Evolutionary conservation across 2,888 invertebrate species (phyloP).

Genomic region (Cotesia congregata): DNA sequence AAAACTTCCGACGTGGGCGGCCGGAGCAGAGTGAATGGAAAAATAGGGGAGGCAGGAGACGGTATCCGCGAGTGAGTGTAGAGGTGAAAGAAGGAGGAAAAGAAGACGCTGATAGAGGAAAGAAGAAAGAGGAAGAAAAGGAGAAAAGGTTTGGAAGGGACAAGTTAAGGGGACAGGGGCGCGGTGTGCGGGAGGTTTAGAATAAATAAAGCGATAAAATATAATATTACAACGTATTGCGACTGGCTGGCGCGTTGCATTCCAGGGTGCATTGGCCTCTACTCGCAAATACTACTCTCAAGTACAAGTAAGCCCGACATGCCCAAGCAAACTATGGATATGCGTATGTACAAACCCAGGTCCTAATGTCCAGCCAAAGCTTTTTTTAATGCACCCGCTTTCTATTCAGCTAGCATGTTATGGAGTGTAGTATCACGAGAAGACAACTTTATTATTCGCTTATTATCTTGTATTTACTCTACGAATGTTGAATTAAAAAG

Average conservation of each 20-base stretch:
- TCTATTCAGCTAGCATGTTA: neutral
- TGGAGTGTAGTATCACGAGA: too few relatives aligned
- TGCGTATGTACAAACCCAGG: slow-evolving; percentile 45
- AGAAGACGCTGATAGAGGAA: neutral
- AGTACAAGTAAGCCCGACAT: slow-evolving; percentile 35
- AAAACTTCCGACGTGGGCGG: slow-evolving; percentile 37
- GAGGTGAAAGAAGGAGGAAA: slow-evolving; percentile 15
- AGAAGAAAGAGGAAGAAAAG: slow-evolving; percentile 38
- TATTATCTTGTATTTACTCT: neutral
- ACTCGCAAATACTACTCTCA: slow-evolving; percentile 57
- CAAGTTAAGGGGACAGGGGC: slow-evolving; percentile 29
- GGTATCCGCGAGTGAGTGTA: slow-evolving; percentile 14
- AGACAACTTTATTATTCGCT: neutral
- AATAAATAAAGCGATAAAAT: slow-evolving; percentile 70
- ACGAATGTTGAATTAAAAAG: too few relatives aligned
- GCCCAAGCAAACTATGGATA: slow-evolving; percentile 48
- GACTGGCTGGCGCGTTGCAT: slow-evolving; percentile 63
- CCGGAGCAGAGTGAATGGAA: slow-evolving; percentile 39
- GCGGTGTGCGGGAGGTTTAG: slow-evolving; percentile 63
- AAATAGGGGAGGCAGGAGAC: slow-evolving; percentile 41
- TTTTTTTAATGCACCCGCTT: slow-evolving; percentile 51
- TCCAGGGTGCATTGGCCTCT: slow-evolving; percentile 65
- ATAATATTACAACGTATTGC: slow-evolving; percentile 69
- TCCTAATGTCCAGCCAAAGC: slow-evolving; percentile 49
- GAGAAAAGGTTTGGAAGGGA: slow-evolving; percentile 26